A percentile compares a stretch with the other conserved stretches of the same genome.
Evolutionary conservation across 2,888 invertebrate genomes (phyloP).

Genomic region (Apodemia duryi): DNA sequence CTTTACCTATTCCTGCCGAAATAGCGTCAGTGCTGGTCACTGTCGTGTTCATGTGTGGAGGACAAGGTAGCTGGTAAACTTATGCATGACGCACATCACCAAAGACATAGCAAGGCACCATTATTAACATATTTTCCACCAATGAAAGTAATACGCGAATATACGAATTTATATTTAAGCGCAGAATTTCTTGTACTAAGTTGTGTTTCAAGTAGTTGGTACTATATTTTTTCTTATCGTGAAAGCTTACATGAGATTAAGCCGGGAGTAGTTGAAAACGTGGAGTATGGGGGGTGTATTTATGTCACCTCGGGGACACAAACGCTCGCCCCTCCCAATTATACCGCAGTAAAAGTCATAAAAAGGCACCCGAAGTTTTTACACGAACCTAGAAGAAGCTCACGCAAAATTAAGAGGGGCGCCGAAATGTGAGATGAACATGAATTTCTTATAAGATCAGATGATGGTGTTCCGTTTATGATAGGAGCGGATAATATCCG

Average conservation of each 20-base stretch:
- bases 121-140: too few species aligned
- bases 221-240: constrained; percentile 48
- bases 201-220: constrained; percentile 13
- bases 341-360: constrained; percentile 80
- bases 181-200: background rate
- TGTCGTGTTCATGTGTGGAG: too few species aligned
- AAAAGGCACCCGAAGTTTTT: constrained; percentile 80
- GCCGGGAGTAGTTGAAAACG: constrained; percentile 59
- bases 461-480: constrained; percentile 78
- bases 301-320: constrained; percentile 78
- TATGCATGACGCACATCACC: too few species aligned
- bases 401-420: constrained; percentile 79
- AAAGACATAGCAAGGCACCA: too few species aligned
- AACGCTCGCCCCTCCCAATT: constrained; percentile 77
- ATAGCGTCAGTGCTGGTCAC: too few species aligned
- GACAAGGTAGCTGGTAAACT: too few species aligned
- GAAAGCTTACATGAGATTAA: constrained; percentile 76
- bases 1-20: too few species aligned
- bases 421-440: constrained; percentile 79
- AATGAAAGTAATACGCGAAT: background rate
- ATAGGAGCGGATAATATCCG: constrained; percentile 69
- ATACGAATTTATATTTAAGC: background rate
- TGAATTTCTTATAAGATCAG: constrained; percentile 79
- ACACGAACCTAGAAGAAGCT: constrained; percentile 76
- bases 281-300: constrained; percentile 68